Evolutionary conservation across 2,888 invertebrate species (phyloP).

Genomic region (Tupiocoris notatus): DNA sequence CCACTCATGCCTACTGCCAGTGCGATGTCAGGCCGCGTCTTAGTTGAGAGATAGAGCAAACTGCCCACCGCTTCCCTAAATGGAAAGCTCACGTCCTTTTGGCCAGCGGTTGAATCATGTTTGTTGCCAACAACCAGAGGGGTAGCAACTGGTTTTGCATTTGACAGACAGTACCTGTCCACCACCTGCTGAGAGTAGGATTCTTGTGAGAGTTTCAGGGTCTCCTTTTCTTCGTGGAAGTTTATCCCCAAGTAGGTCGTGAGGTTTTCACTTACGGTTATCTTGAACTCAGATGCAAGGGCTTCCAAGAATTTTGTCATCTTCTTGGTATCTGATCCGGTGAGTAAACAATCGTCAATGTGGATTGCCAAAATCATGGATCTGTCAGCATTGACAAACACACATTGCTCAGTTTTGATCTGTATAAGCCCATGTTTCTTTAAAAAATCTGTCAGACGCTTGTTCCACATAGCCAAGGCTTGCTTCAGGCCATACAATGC

Average conservation of each 20-base stretch:
- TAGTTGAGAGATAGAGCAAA: constrained; percentile 44
- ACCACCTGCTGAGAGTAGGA: constrained; percentile 14
- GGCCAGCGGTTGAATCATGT: neutral
- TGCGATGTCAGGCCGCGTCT: constrained; percentile 44
- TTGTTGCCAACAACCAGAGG: constrained; percentile 41
- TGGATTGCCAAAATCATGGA: constrained; percentile 23
- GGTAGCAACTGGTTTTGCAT: constrained; percentile 15
- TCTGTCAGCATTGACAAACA: constrained; percentile 16
- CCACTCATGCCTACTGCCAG: constrained; percentile 42
- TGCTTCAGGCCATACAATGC: constrained; percentile 21
- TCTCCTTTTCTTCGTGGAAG: neutral
- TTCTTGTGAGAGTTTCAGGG: constrained; percentile 9
- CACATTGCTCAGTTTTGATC: constrained; percentile 20
- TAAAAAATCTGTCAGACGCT: constrained; percentile 20
- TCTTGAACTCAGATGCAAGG: constrained; percentile 10
- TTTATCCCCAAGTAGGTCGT: constrained; percentile 1
- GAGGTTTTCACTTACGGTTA: constrained; percentile 11
- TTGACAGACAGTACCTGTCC: neutral
- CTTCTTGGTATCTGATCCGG: neutral
- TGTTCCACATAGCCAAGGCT: constrained; percentile 24
- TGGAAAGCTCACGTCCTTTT: constrained; percentile 21
- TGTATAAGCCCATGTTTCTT: constrained; percentile 10
- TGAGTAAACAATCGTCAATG: constrained; percentile 16
- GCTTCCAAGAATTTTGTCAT: constrained; percentile 8
- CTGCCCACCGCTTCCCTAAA: constrained; percentile 47